phyloP scores from a whole-genome alignment of 2,113 vertebrate genomes.

The Spilogale gracilis region DNA sequence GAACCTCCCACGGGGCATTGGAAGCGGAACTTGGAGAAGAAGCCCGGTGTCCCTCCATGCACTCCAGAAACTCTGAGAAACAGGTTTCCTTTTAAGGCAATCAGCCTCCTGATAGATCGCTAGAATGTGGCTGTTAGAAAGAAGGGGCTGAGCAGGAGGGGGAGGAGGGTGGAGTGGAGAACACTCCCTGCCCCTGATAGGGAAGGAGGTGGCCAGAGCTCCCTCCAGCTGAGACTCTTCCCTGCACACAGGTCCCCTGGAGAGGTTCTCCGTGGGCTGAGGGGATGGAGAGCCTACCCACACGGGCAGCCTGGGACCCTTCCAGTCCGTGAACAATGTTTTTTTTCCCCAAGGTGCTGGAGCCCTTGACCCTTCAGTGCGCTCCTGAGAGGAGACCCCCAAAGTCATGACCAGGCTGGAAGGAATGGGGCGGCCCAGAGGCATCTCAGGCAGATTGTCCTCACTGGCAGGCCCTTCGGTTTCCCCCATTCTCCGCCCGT shows the following conservation, averaged over 20 bases:
- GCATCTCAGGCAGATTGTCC: neutral
- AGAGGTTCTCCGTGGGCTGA: neutral
- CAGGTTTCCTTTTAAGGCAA: constrained; percentile 87
- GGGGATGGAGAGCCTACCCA: rapidly evolving
- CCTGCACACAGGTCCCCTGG: neutral
- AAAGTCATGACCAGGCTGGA: neutral
- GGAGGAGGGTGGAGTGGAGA: neutral
- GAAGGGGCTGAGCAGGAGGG: constrained; percentile 59
- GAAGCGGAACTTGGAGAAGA: constrained; percentile 4
- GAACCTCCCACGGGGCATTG: neutral
- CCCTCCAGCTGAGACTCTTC: rapidly evolving
- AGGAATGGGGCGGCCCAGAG: neutral
- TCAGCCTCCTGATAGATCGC: constrained; percentile 59
- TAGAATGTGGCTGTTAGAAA: constrained; percentile 40
- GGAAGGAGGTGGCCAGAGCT: neutral
- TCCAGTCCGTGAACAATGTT: neutral
- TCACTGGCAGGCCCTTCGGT: constrained; percentile 19
- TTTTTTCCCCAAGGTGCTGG: neutral
- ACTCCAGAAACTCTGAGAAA: neutral
- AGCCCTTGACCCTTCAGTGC: neutral
- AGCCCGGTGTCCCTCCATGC: neutral
- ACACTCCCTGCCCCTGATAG: rapidly evolving
- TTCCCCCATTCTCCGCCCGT: neutral
- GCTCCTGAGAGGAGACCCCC: neutral
- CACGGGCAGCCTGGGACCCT: rapidly evolving